phyloP scores from a whole-genome alignment of 2,797 vertebrate genomes.

The Sebastes hubbsi region DNA sequence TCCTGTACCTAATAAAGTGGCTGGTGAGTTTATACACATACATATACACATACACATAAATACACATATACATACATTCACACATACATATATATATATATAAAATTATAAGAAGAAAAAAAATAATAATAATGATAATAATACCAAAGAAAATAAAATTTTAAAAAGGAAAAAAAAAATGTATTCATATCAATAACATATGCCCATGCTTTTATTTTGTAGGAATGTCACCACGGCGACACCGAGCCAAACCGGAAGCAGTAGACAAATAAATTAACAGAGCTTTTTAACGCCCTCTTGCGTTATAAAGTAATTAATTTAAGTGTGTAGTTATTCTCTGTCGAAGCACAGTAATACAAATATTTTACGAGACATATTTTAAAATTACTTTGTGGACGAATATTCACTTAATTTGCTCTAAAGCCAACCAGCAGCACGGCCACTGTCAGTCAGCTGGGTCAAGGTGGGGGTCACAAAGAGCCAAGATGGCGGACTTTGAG shows the following conservation, averaged over 20 bases:
- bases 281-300: constrained; percentile 9
- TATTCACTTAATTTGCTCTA: background rate
- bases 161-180: too few relatives aligned
- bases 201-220: constrained; percentile 46
- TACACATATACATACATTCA: too few relatives aligned
- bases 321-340: background rate
- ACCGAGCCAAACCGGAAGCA: constrained; percentile 21
- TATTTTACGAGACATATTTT: background rate
- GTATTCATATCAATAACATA: rapidly evolving
- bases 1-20: too few relatives aligned
- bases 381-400: background rate
- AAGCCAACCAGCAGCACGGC: background rate
- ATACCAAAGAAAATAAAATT: too few relatives aligned
- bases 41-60: too few relatives aligned
- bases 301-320: background rate
- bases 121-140: too few relatives aligned
- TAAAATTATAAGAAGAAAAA: too few relatives aligned
- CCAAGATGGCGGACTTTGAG: constrained; percentile 97
- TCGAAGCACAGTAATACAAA: background rate
- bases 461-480: constrained; percentile 86
- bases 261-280: background rate
- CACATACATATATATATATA: too few relatives aligned
- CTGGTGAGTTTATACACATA: too few relatives aligned
- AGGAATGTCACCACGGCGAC: background rate
- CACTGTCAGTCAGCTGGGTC: constrained; percentile 66